phyloP scores from a whole-genome alignment of 2,113 vertebrate genomes.

The Mustelus asterias region DNA sequence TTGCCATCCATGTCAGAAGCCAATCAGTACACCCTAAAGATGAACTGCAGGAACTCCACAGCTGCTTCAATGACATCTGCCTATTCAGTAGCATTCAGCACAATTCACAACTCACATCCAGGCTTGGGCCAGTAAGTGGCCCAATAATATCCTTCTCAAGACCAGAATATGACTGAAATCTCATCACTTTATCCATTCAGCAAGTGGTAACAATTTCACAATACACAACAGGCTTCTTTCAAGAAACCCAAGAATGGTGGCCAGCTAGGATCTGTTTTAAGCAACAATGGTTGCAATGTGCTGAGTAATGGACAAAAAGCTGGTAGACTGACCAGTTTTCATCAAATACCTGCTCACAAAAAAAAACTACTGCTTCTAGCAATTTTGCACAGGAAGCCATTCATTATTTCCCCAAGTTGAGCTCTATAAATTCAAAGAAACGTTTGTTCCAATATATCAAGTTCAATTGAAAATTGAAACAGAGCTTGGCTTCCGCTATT shows the following conservation, averaged over 20 bases:
- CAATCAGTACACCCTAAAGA: no score
- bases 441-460: not conserved
- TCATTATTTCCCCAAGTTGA: not conserved
- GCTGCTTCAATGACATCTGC: not conserved
- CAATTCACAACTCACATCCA: not conserved
- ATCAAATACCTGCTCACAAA: not conserved
- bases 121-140: not conserved
- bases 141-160: not conserved
- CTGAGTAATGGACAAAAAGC: not conserved
- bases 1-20: no score
- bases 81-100: not conserved
- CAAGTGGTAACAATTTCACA: no score
- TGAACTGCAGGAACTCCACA: not conserved
- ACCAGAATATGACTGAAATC: no score
- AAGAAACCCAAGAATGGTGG: slow-evolving; percentile 2
- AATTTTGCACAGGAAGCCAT: not conserved
- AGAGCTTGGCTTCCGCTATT: not conserved
- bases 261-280: no score
- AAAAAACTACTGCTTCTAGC: not conserved
- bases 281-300: not conserved
- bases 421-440: not conserved
- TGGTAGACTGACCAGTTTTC: not conserved
- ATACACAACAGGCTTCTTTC: not conserved
- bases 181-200: no score
- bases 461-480: not conserved